Evolutionary conservation across 2,888 invertebrate genomes (phyloP), one percentile per base, ranked within the genome.

Genomic region (Xestia c-nigrum): DNA sequence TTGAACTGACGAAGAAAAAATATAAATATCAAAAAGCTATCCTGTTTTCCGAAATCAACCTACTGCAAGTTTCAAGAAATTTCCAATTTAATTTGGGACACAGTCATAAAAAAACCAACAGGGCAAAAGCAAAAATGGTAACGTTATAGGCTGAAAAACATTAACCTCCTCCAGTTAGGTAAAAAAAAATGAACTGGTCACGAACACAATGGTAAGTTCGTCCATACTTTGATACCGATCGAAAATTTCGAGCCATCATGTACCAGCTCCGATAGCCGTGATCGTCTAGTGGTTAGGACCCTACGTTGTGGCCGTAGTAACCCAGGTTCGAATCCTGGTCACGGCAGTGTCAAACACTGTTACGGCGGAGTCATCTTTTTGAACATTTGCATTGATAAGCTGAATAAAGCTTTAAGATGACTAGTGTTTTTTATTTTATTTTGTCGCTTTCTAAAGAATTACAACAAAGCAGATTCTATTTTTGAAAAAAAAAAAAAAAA

Each of bases 291-390:
- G 97, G 97, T 97, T 97, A 97, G 97, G 97, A 97, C 97, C 97
- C 97, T 97, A 97, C 97, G 97, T 97, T 97, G 97, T 97, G 97
- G 97, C 97, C 97, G 97, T 97, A 97, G 97, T 97, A 97, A 97
- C 97, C 97, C 97, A 97, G 97, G 97, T 97, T 97, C 97, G 97
- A 97, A 97, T 97, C 97, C 97, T 97, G 97, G 97, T 97, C 97
- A 97, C 97, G 97, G 97, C 97, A 97, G 92, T 92, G 95, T 84
- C 24, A 38, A 4, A 76, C 94, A 94, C 94, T 95, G 95, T 94
- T 94, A 92, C 91, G 95, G 95, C 90, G 95, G 93, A 93, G 94
- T 3, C 31, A 31, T 74, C 3, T 65, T 76, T 80, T 83, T 80
- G 57, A 0, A 24, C 43, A 47, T 66, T 76, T 14, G 10, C 5